Percentiles rank a stretch among this genome's conserved stretches.
These are phyloP conservation scores for Orius laevigatus DNA, from an alignment of 1,140 invertebrate species.

Conservation along the genomic window DNA sequence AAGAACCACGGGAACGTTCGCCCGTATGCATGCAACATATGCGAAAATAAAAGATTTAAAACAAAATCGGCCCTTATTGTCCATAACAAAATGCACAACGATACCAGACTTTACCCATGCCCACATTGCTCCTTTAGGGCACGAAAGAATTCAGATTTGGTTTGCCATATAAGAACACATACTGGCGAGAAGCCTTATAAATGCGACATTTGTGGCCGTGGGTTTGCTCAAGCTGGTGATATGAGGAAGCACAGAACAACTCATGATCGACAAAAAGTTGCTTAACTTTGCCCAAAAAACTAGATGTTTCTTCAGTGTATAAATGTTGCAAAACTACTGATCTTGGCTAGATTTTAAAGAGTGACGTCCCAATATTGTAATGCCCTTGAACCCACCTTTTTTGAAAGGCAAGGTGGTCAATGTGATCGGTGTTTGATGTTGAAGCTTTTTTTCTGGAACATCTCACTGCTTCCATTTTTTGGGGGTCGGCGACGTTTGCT, in stretches of 20 bases:
- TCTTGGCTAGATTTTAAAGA: too few species aligned
- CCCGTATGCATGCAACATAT: slow-evolving; percentile 31
- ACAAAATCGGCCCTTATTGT: slow-evolving; percentile 29
- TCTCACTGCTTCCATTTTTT: too few species aligned
- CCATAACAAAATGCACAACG: slow-evolving; percentile 32
- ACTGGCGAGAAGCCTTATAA: slow-evolving; percentile 38
- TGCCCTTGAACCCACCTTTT: too few species aligned
- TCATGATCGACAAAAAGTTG: slow-evolving; percentile 12
- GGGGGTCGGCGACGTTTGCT: too few species aligned
- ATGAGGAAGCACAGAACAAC: slow-evolving; percentile 20
- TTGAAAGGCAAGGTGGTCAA: too few species aligned
- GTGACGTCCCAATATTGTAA: too few species aligned
- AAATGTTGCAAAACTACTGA: too few species aligned
- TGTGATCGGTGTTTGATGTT: too few species aligned
- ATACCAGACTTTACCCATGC: slow-evolving; percentile 31
- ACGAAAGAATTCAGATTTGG: slow-evolving; percentile 34
- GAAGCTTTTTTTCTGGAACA: too few species aligned
- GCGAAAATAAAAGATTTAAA: slow-evolving; percentile 28
- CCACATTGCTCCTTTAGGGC: slow-evolving; percentile 36
- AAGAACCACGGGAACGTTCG: slow-evolving; percentile 27
- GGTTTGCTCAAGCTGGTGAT: slow-evolving; percentile 19
- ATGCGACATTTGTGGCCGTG: slow-evolving; percentile 28
- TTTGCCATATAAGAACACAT: slow-evolving; percentile 34
- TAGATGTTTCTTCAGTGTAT: too few species aligned
- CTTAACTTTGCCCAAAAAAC: neutral